These are phyloP conservation scores for Tor tambroides DNA, from an alignment of 2,113 vertebrate genomes.

Conservation along the genomic window DNA sequence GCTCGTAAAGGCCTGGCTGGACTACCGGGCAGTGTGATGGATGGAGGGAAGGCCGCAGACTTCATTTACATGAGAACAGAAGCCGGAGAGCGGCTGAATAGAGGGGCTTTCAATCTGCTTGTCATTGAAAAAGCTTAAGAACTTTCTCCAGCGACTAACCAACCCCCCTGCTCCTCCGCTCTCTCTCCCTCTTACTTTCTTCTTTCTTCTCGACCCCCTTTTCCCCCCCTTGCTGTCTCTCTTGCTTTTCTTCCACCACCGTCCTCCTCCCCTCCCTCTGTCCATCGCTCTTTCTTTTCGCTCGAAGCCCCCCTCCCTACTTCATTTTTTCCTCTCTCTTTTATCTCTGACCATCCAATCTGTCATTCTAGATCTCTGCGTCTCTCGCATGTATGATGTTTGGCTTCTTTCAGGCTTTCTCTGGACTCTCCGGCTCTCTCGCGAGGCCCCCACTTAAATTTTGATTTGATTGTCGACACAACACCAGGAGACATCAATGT, in stretches of 20 bases:
- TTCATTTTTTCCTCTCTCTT: slow-evolving; percentile 53
- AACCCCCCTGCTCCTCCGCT: slow-evolving; percentile 43
- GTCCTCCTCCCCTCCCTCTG: slow-evolving; percentile 44
- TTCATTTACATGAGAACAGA: slow-evolving; percentile 61
- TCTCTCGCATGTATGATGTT: slow-evolving; percentile 42
- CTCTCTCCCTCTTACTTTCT: slow-evolving; percentile 45
- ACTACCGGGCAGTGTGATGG: slow-evolving; percentile 57
- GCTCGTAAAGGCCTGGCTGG: slow-evolving; percentile 56
- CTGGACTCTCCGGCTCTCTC: slow-evolving; percentile 31
- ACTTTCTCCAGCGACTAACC: slow-evolving; percentile 51
- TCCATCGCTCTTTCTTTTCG: slow-evolving; percentile 53
- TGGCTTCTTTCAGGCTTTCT: slow-evolving; percentile 43
- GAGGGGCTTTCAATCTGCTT: slow-evolving; percentile 56
- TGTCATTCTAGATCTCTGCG: slow-evolving; percentile 48
- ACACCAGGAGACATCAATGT: slow-evolving; percentile 57
- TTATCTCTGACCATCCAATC: slow-evolving; percentile 51
- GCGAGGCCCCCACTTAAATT: slow-evolving; percentile 36
- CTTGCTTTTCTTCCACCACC: slow-evolving; percentile 27
- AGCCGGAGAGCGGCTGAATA: slow-evolving; percentile 48
- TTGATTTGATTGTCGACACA: slow-evolving; percentile 58
- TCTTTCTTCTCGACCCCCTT: slow-evolving; percentile 42
- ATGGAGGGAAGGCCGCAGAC: slow-evolving; percentile 50
- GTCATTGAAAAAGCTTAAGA: slow-evolving; percentile 57
- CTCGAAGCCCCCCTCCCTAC: slow-evolving; percentile 13
- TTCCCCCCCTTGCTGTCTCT: slow-evolving; percentile 32